Evolutionary conservation across 2,113 vertebrate species (phyloP), one percentile per base, ranked within the genome.

Genomic region (Gallinago jamesoni): DNA sequence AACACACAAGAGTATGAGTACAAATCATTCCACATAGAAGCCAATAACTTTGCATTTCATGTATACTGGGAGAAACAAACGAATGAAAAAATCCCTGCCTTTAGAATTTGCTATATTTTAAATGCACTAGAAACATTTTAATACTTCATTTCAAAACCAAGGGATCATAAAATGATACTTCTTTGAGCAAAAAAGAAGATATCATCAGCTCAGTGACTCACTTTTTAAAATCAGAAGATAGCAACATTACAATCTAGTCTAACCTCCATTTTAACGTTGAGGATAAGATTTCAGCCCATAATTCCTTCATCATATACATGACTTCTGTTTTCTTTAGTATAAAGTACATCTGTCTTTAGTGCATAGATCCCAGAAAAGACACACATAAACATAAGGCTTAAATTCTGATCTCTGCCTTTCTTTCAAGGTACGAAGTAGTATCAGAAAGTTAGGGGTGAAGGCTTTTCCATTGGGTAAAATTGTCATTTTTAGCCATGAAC

Each of bases 21-120:
- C 28, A 55, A 62, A 19, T 35, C 14, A 45, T 69, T 77, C 24
- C 30, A 48, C 10, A 12, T 31, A 11, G 27, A 89, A 89, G 37
- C 10, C 31, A 10, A 11, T 53, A 84, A 43, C 15, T 64, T 59
- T 73, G 11, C 7, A 24, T 28, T 39, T 22, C 8, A 14, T 2
- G 7, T 73, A 23, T 14, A 22, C 6, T 25, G 12, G 14, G 4
- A 79, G 7, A 67, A 75, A 90, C 3, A 48, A 85, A 59, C 2
- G 59, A 47, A 33, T 6, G 16, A 52, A 27, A 7, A 55, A 7
- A 30, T 0, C 8, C 5, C 6, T 14, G 3, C 12, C 48, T 50
- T 28, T 47, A 77, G 62, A 67, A 3, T 75, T 63, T 50, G 5
- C 22, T 59, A 3, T 33, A 31, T 55, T 90, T 92, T 25, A 75